Evolutionary conservation across 2,113 vertebrate species (phyloP).

Genomic region (Crotalus horridus): DNA sequence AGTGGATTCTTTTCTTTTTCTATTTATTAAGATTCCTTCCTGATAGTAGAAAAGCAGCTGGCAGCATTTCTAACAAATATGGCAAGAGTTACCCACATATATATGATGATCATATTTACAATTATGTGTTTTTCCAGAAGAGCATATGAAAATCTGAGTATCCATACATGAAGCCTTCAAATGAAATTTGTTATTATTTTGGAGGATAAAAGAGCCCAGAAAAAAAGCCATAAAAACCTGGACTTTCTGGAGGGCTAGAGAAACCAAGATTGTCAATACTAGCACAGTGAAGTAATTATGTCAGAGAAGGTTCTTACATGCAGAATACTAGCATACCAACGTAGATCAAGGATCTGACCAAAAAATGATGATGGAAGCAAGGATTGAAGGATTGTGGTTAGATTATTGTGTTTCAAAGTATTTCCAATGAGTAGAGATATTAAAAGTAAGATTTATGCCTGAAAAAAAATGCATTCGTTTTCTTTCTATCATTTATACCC

Average conservation of each 20-base stretch:
- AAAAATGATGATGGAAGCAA: neutral
- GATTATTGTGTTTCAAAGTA: too few species aligned
- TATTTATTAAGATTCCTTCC: neutral
- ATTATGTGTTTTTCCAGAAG: too few species aligned
- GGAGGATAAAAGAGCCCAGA: neutral
- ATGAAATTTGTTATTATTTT: neutral
- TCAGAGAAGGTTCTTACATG: neutral
- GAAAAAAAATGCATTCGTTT: neutral
- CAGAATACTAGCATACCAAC: neutral
- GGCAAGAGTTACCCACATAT: neutral
- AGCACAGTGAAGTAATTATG: neutral
- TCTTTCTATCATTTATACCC: neutral
- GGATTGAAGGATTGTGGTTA: neutral
- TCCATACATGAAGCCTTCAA: neutral
- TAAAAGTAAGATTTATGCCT: neutral
- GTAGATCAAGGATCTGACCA: neutral
- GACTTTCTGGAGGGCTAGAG: neutral
- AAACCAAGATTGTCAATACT: neutral
- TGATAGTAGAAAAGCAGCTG: neutral
- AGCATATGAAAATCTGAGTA: neutral
- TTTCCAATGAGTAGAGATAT: neutral
- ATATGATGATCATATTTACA: neutral
- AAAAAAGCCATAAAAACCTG: neutral
- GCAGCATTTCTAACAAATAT: neutral
- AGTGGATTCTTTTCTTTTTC: neutral